Conservation (phyloP, 1,140 invertebrate genomes). For the Aplysia californica region DNA sequence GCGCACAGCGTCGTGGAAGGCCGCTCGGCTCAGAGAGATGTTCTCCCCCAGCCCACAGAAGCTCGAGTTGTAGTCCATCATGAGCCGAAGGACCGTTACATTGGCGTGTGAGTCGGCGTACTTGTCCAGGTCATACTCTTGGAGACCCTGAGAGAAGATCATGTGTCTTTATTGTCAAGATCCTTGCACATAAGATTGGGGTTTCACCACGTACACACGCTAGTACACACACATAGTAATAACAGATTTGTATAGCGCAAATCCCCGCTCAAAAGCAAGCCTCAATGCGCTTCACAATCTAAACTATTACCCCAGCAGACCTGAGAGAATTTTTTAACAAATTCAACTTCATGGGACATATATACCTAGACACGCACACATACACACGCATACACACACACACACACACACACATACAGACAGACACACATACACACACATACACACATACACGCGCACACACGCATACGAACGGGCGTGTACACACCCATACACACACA, state of each 20-base stretch:
- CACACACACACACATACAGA: not conserved
- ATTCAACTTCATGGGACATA: too few species aligned
- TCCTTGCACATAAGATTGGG: too few species aligned
- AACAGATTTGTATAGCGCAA: not conserved
- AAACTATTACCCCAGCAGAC: too few species aligned
- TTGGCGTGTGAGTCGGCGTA: constrained; percentile 49
- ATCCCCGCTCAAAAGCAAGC: too few species aligned
- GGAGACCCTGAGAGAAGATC: constrained; percentile 38
- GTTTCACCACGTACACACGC: too few species aligned
- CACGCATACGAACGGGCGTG: not conserved
- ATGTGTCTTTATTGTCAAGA: too few species aligned
- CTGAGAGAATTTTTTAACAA: too few species aligned
- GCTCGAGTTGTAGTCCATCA: constrained; percentile 44
- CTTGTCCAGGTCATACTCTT: constrained; percentile 38
- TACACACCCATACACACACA: too few species aligned
- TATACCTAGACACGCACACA: too few species aligned
- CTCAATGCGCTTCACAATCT: too few species aligned
- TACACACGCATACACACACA: not conserved
- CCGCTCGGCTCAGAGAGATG: constrained; percentile 42
- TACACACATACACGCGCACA: not conserved
- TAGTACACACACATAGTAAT: not conserved
- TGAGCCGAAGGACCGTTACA: constrained; percentile 49
- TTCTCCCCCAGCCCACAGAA: constrained; percentile 39
- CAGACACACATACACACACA: not conserved
- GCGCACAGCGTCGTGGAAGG: constrained; percentile 44